These are phyloP conservation scores for Notospermus geniculatus DNA, from an alignment of 1,140 invertebrate genomes.

Conservation along the genomic window DNA sequence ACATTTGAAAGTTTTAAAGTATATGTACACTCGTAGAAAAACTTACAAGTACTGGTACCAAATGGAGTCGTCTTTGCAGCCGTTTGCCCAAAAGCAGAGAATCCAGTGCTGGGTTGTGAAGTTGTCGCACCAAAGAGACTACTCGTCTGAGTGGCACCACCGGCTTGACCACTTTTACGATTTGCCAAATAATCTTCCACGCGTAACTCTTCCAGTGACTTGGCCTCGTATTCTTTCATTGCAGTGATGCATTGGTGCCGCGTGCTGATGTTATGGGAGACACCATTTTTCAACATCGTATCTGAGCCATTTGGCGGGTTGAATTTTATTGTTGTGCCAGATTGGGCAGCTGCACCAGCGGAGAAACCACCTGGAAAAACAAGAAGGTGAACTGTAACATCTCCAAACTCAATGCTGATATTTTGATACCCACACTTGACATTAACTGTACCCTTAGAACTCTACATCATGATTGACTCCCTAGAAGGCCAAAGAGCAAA, in stretches of 20 bases:
- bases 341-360: slow-evolving; percentile 5
- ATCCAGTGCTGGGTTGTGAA: slow-evolving; percentile 11
- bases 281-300: slow-evolving; percentile 81
- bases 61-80: neutral
- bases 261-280: slow-evolving; percentile 78
- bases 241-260: slow-evolving; percentile 93
- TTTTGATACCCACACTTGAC: slow-evolving; percentile 6
- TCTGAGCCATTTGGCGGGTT: slow-evolving; percentile 82
- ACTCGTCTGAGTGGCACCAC: slow-evolving; percentile 38
- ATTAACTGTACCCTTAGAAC: no score
- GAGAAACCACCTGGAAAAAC: slow-evolving; percentile 39
- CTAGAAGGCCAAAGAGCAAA: no score
- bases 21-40: no score
- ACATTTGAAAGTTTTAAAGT: no score
- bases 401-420: slow-evolving; percentile 28
- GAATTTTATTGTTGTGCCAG: slow-evolving; percentile 67
- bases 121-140: slow-evolving; percentile 33
- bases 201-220: slow-evolving; percentile 90
- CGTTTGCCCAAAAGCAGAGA: slow-evolving; percentile 1
- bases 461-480: no score
- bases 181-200: slow-evolving; percentile 90
- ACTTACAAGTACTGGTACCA: no score
- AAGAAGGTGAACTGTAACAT: slow-evolving; percentile 24
- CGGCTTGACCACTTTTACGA: slow-evolving; percentile 69
- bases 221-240: slow-evolving; percentile 96